These are phyloP conservation scores for Oncorhynchus keta DNA, from an alignment of 2,113 vertebrate species.

Conservation along the genomic window DNA sequence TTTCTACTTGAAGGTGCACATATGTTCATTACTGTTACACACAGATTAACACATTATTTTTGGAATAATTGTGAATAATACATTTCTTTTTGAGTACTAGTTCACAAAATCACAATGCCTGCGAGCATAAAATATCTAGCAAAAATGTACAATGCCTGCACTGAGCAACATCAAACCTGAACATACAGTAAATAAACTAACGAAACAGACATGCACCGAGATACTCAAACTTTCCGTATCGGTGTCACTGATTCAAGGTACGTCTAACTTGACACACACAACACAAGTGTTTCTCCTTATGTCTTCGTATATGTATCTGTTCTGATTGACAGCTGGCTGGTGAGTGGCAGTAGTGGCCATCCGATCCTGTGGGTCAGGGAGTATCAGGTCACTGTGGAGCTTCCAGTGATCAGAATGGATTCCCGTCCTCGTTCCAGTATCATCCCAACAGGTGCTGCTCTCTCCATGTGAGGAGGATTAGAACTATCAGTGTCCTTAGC, in stretches of 20 bases:
- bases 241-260: not conserved
- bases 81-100: no score
- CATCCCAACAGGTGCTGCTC: slow-evolving; percentile 64
- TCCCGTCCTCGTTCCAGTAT: slow-evolving; percentile 16
- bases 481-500: slow-evolving; percentile 57
- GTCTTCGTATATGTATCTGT: not conserved
- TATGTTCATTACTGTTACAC: not conserved
- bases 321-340: slow-evolving; percentile 33
- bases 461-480: slow-evolving; percentile 60
- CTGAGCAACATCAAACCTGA: no score
- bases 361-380: slow-evolving; percentile 41
- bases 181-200: no score
- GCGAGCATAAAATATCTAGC: no score
- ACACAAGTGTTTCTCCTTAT: not conserved
- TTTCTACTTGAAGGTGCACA: not conserved
- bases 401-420: slow-evolving; percentile 42
- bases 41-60: no score
- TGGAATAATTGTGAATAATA: no score
- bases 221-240: no score
- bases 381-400: slow-evolving; percentile 47
- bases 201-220: no score
- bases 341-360: slow-evolving; percentile 37
- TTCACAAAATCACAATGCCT: no score
- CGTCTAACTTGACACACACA: not conserved
- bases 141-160: no score